Base-by-base conservation (phyloP, 2,113 vertebrate genomes). In the Tachysurus vachellii region DNA sequence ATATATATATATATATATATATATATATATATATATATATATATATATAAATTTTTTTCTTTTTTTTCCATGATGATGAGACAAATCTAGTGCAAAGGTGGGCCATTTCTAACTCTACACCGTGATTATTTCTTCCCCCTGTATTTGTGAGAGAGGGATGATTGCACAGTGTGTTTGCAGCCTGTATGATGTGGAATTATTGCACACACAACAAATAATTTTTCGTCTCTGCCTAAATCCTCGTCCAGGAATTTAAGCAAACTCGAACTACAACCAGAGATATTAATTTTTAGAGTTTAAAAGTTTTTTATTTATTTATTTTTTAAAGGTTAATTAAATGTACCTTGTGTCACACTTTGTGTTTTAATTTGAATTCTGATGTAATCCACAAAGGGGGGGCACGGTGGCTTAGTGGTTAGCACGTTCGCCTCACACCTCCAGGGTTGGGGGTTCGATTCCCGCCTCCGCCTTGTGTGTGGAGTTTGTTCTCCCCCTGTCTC, bases 51-150 rank as follows among this genome's bases (percentile, higher is more conserved):
- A 36, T 83, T 82, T 75, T 73, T 42, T 76, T 66, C 82, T 59
- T 87, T 87, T 70, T 66, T 44, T 56, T 79, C 54, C 28, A 68
- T 64, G 66, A 66, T 50, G 59, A 62, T 77, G 84, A 83, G 82
- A 76, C 79, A 75, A 73, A 82, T 54, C 80, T 66, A 42, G 76
- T 85, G 84, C 19, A 70, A 36, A 86, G 80, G 80, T 68, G 80
- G 85, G 59, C 73, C 76, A 77, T 90, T 88, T 77, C 54, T 70
- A 71, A 64, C 12, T 62, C 77, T 56, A 61, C 84, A 70, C 61
- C 62, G 57, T 71, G 53, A 70, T 85, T 62, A 82, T 71, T 80
- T 84, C 81, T 64, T 85, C 82, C 47, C 66, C 50, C 83, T 64
- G 44, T 23, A 36, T 57, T n/a, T 42, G 66, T 73, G 77, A 88